These are phyloP conservation scores for Sitophilus oryzae DNA, from an alignment of 1,140 invertebrate species.

Conservation along the genomic window DNA sequence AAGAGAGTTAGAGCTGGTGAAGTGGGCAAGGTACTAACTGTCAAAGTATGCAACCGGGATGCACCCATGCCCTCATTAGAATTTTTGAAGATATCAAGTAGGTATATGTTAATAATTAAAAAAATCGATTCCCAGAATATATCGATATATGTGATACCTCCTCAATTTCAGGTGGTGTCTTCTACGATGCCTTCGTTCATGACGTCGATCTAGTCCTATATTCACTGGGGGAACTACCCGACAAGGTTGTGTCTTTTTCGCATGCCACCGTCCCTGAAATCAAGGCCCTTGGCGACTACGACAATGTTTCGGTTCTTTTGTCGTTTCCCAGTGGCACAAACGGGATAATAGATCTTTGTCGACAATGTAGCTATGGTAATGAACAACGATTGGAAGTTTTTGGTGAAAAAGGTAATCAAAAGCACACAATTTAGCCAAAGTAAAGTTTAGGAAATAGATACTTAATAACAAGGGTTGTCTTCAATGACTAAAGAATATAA, in stretches of 20 bases:
- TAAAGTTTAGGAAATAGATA: too few relatives aligned
- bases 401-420: slow-evolving; percentile 10
- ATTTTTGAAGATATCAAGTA: slow-evolving; percentile 58
- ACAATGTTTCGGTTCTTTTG: slow-evolving; percentile 57
- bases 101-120: slow-evolving; percentile 10
- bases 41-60: slow-evolving; percentile 59
- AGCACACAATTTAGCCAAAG: too few relatives aligned
- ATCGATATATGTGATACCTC: background rate
- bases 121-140: background rate
- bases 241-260: slow-evolving; percentile 50
- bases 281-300: slow-evolving; percentile 55
- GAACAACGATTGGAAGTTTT: slow-evolving; percentile 61
- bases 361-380: slow-evolving; percentile 60
- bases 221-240: slow-evolving; percentile 57
- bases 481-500: too few relatives aligned
- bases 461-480: too few relatives aligned
- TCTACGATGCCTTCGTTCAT: slow-evolving; percentile 66
- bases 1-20: slow-evolving; percentile 51
- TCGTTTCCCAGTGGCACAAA: slow-evolving; percentile 59
- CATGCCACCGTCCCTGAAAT: slow-evolving; percentile 55
- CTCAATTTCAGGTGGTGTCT: slow-evolving; percentile 58
- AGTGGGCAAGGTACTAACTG: slow-evolving; percentile 56
- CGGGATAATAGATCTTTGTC: slow-evolving; percentile 58
- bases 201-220: slow-evolving; percentile 62
- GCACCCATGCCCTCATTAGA: slow-evolving; percentile 55